phyloP scores from a whole-genome alignment of 23 tunicate species.

The Botrylloides violaceus region DNA sequence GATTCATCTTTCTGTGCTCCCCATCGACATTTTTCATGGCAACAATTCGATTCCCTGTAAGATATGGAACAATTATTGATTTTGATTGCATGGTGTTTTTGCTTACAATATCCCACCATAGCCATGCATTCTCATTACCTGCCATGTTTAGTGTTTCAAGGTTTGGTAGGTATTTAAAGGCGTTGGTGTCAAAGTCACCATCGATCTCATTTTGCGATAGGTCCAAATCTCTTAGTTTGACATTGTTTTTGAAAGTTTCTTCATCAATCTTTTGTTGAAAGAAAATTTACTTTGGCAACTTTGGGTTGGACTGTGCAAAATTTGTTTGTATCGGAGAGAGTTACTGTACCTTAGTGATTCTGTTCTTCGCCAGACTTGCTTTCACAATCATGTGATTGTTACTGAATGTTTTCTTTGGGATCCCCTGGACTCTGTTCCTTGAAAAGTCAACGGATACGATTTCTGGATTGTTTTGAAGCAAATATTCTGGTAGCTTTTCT shows the following conservation, averaged over 20 bases:
- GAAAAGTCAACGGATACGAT: conserved; percentile 25
- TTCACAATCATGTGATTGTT: conserved; percentile 22
- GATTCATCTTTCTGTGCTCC: background rate
- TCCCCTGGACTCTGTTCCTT: conserved; percentile 11
- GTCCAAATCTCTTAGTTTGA: conserved; percentile 21
- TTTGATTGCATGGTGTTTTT: background rate
- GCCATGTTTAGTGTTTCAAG: conserved; percentile 26
- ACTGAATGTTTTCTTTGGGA: conserved; percentile 14
- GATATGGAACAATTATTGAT: background rate
- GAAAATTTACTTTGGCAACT: background rate
- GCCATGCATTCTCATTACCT: conserved; percentile 24
- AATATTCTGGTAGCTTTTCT: conserved; percentile 25
- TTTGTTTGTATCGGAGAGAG: background rate
- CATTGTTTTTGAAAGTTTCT: conserved; percentile 24
- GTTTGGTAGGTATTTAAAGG: conserved; percentile 21
- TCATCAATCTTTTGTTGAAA: conserved; percentile 10
- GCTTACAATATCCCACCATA: background rate
- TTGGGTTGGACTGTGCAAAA: background rate
- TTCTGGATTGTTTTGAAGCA: conserved; percentile 42
- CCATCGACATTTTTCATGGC: background rate
- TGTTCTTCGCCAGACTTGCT: conserved; percentile 24
- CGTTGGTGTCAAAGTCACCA: conserved; percentile 2
- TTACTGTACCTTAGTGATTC: conserved; percentile 36
- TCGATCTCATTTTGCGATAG: conserved; percentile 13
- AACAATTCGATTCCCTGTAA: conserved; percentile 18